These are phyloP conservation scores for Carcharodon carcharias DNA, from an alignment of 2,797 vertebrate genomes.

Conservation along the genomic window DNA sequence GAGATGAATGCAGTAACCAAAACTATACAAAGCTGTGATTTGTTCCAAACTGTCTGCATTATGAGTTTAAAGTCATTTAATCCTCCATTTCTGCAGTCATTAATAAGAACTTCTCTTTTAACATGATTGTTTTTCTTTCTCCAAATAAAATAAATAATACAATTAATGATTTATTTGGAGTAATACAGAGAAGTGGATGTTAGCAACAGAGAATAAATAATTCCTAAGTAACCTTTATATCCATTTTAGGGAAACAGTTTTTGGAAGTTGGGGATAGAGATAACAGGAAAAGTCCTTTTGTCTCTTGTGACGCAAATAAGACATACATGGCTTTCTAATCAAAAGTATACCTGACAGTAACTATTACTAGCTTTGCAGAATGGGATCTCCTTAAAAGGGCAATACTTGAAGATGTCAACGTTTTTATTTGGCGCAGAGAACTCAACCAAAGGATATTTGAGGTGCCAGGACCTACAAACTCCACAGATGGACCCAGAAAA, in stretches of 20 bases:
- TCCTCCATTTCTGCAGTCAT: not conserved
- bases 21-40: not conserved
- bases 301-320: not conserved
- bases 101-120: not conserved
- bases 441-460: not conserved
- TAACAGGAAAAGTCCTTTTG: not conserved
- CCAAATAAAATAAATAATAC: not conserved
- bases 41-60: not conserved
- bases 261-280: not conserved
- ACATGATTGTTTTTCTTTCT: not conserved
- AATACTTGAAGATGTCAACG: not conserved
- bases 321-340: not conserved
- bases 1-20: conserved; percentile 7
- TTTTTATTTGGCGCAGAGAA: not conserved
- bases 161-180: not conserved
- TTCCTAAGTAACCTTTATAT: not conserved
- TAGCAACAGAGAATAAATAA: not conserved
- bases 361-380: not conserved
- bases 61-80: not conserved
- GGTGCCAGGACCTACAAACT: not conserved
- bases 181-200: not conserved
- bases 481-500: too few relatives aligned
- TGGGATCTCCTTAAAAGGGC: not conserved
- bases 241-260: not conserved
- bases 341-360: not conserved